Evolutionary conservation across 2,113 vertebrate species (phyloP).

Genomic region (Ictidomys tridecemlineatus): DNA sequence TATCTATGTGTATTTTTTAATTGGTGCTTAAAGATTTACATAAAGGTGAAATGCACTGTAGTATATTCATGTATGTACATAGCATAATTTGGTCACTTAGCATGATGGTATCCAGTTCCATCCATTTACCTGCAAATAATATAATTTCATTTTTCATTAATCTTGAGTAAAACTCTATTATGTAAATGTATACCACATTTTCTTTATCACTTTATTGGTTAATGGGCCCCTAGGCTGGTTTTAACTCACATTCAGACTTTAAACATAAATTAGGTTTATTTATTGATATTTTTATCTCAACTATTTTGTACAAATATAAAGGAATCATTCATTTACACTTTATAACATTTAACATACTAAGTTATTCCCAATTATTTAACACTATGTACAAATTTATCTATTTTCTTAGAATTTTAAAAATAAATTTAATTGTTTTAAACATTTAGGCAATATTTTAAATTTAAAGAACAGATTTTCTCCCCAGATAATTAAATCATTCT

Average conservation of each 20-base stretch:
- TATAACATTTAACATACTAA: slow-evolving; percentile 9
- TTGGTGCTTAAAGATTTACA: too few species aligned
- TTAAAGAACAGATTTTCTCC: slow-evolving; percentile 8
- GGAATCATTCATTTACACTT: neutral
- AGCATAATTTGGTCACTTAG: too few species aligned
- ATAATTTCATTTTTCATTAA: too few species aligned
- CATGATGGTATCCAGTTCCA: too few species aligned
- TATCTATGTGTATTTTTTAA: too few species aligned
- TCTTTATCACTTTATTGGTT: too few species aligned
- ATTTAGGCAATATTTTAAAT: neutral
- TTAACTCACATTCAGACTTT: slow-evolving; percentile 53
- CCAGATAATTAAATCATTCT: neutral
- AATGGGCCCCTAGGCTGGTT: neutral
- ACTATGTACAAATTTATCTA: neutral
- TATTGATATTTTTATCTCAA: neutral
- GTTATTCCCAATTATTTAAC: neutral
- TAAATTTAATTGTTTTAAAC: slow-evolving; percentile 16
- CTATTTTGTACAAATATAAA: slow-evolving; percentile 47
- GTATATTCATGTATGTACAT: too few species aligned
- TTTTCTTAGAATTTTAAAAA: slow-evolving; percentile 30
- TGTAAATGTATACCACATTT: too few species aligned
- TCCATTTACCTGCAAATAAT: too few species aligned
- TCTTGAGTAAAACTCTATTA: too few species aligned
- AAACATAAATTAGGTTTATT: neutral
- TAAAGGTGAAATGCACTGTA: too few species aligned